These are phyloP conservation scores for Pseudorhombus dupliciocellatus DNA, from an alignment of 2,113 vertebrate genomes.

Conservation along the genomic window DNA sequence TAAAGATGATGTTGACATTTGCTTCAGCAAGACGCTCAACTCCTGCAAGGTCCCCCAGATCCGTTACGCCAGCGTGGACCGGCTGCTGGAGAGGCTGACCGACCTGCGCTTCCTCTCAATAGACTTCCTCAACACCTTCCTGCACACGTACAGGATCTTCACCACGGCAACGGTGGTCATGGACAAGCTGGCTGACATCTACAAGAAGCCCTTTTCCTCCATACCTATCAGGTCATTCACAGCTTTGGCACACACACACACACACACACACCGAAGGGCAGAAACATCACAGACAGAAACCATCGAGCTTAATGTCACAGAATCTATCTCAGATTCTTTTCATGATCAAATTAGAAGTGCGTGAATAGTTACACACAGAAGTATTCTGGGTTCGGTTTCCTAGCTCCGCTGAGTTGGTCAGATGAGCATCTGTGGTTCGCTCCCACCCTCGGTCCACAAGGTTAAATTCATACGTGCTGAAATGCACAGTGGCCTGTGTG, in stretches of 20 bases:
- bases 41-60: slow-evolving; percentile 99
- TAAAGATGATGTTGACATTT: slow-evolving; percentile 96
- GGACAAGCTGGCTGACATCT: slow-evolving; percentile 95
- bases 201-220: slow-evolving; percentile 95
- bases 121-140: slow-evolving; percentile 98
- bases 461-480: slow-evolving; percentile 37
- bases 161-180: slow-evolving; percentile 91
- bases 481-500: slow-evolving; percentile 23
- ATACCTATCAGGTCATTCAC: slow-evolving; percentile 90
- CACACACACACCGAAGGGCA: slow-evolving; percentile 8
- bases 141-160: slow-evolving; percentile 98
- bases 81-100: slow-evolving; percentile 94
- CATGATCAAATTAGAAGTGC: not conserved
- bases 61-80: slow-evolving; percentile 95
- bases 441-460: slow-evolving; percentile 20
- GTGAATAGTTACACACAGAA: not conserved
- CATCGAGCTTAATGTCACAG: not conserved
- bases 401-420: not conserved
- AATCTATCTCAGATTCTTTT: not conserved
- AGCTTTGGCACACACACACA: slow-evolving; percentile 17
- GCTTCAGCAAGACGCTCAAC: slow-evolving; percentile 99
- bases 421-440: slow-evolving; percentile 30
- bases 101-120: slow-evolving; percentile 98
- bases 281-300: not conserved
- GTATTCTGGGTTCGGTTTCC: slow-evolving; percentile 6